A percentile compares a stretch with the other conserved stretches of the same genome.
These are phyloP conservation scores for Thereva nobilitata DNA, from an alignment of 2,888 invertebrate species.

Conservation along the genomic window DNA sequence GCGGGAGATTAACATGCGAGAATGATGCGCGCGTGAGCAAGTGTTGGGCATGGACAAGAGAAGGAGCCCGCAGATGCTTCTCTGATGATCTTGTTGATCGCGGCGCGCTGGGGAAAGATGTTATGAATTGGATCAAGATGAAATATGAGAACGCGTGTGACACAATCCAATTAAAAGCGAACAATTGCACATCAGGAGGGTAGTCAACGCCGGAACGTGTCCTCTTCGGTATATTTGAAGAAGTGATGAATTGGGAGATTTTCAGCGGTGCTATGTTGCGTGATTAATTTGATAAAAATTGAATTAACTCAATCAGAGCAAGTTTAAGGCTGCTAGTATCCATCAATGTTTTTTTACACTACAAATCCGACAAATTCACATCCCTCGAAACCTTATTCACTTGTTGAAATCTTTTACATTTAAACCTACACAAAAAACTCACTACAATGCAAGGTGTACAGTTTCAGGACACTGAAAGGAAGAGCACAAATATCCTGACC, in stretches of 20 bases:
- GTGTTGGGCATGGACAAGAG: conserved; percentile 3
- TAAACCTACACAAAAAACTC: neutral
- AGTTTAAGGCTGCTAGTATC: too few species aligned
- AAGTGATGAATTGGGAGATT: conserved; percentile 15
- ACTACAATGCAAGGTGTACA: conserved; percentile 37
- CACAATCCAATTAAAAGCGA: conserved; percentile 33
- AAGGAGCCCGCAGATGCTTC: conserved; percentile 25
- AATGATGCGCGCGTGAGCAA: conserved; percentile 10
- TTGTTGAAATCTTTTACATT: conserved; percentile 26
- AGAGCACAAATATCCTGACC: conserved; percentile 21
- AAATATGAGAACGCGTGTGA: conserved; percentile 30
- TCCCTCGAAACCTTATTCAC: conserved; percentile 20
- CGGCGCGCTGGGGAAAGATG: conserved; percentile 7
- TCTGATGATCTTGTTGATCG: conserved; percentile 11
- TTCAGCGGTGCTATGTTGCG: neutral
- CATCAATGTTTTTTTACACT: too few species aligned
- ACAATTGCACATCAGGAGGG: neutral
- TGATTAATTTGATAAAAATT: too few species aligned
- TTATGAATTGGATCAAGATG: conserved; percentile 17
- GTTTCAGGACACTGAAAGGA: conserved; percentile 17
- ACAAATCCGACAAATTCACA: neutral
- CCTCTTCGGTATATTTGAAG: conserved; percentile 1
- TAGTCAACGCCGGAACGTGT: neutral
- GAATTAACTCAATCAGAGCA: neutral
- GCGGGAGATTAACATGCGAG: conserved; percentile 31